Base-by-base conservation (phyloP, 2,113 vertebrate genomes). In the Budorcas taxicolor region DNA sequence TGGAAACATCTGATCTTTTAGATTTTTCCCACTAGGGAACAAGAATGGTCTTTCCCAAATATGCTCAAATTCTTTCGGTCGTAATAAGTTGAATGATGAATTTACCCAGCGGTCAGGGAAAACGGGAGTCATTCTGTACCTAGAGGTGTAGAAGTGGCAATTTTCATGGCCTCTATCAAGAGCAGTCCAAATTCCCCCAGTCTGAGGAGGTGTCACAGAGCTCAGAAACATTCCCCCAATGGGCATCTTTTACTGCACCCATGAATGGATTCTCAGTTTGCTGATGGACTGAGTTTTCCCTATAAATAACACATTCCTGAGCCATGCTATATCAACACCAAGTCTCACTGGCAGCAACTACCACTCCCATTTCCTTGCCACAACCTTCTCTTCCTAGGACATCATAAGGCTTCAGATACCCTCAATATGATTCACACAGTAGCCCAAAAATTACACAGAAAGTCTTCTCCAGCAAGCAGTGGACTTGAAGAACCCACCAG, bases 201-300 rank as follows among this genome's bases (percentile, higher is more conserved):
- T n/a, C 80, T 23, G 40, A 94, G 52, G 87, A 83, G 93, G 85
- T 80, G 43, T 96, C 97, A 87, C 58, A 40, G 88, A 33, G 36
- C 0, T 55, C 64, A 94, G 90, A 96, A 88, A 78, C n/a, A 31
- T 23, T 80, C 89, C 94, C 57, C 36, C 74, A 97, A 62, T 16
- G 71, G 96, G 64, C 90, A 98, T 97, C 97, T 97, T 96, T 1
- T 25, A 94, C 93, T 92, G 87, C 96, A 47, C 47, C 7, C 90
- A 97, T 98, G 98, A 98, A 98, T 98, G 97, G 96, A 94, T 74
- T 84, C 97, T 98, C 96, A 98, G 96, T 98, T 97, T 0, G 0
- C 90, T 3, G 91, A 92, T 67, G 96, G 94, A 80, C 96, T 40
- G 96, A 94, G 94, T 89, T 95, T 58, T 91, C 87, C 98, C 95